Evolutionary conservation across 2,113 vertebrate species (phyloP), one percentile per base, ranked within the genome.

Genomic region (Kryptolebias marmoratus): DNA sequence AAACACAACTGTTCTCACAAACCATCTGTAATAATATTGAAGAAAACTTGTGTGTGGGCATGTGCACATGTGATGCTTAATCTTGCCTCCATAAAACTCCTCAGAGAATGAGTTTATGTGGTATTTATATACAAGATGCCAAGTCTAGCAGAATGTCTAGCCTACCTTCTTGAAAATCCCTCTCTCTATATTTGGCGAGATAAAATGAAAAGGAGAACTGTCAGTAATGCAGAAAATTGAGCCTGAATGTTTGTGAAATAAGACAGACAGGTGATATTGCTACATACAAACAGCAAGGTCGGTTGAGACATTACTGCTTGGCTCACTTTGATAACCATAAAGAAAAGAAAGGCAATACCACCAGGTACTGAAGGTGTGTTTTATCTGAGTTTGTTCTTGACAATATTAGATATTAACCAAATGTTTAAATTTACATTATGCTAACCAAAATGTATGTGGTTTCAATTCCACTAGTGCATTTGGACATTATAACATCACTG

Each of bases 21-120:
- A 61, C 45, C 56, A 57, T 70, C 47, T 82, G 73, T 54, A 71
- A 71, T 53, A 11, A 62, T 64, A 58, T 54, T n/a, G 59, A 74
- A 70, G 67, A 45, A 30, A 63, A 52, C 32, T 62, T 14, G 5
- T 44, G 39, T 45, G 58, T 55, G 62, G n/a, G 30, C 64, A 65
- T 22, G n/a, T 74, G 16, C 36, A 58, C 45, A 50, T 31, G 28
- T 44, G 16, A 15, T 39, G 16, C 28, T 11, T 12, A 12, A 54
- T 49, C 5, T 3, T 22, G n/a, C 49, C 53, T 10, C 58, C n/a
- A 22, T 30, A 22, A 73, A 61, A 47, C 44, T 66, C 32, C 39
- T 44, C 5, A 58, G 28, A 60, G 5, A 15, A 36, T 32, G 4
- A 36, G 30, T 31, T 36, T 52, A 53, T 54, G 59, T 63, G n/a